These are phyloP conservation scores for Mesoclemmys tuberculata DNA, from an alignment of 2,113 vertebrate species.

Conservation along the genomic window DNA sequence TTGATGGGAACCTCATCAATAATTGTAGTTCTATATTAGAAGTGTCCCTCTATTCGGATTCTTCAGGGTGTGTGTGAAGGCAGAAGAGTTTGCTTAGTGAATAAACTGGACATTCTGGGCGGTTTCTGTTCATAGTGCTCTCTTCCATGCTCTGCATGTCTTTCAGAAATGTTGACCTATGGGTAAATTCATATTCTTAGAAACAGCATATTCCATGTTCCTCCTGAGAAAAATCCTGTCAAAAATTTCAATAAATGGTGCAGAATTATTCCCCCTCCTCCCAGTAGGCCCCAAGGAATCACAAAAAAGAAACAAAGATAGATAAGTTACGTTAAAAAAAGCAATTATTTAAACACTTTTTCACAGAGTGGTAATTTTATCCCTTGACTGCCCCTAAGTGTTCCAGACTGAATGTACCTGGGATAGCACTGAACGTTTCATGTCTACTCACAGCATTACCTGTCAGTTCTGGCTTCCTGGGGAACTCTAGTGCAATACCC, in stretches of 20 bases:
- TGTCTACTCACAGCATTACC: not conserved
- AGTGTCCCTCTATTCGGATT: not conserved
- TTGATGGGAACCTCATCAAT: not conserved
- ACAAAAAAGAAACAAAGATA: conserved; percentile 53
- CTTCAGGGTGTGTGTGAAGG: not conserved
- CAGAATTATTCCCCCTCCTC: conserved; percentile 31
- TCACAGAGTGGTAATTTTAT: conserved; percentile 44
- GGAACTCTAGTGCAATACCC: no score
- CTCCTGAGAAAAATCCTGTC: conserved; percentile 49
- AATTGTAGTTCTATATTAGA: not conserved
- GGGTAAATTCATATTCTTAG: not conserved
- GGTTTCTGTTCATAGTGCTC: not conserved
- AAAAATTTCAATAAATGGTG: conserved; percentile 51
- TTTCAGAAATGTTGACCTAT: conserved; percentile 29
- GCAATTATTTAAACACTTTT: conserved; percentile 31
- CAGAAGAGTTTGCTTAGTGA: conserved; percentile 12
- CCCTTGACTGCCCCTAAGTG: conserved; percentile 35
- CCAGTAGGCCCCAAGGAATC: conserved; percentile 46
- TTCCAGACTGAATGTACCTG: conserved; percentile 47
- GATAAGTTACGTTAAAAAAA: conserved; percentile 22
- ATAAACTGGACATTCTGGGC: not conserved
- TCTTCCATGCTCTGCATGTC: not conserved
- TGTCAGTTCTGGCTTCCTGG: no score
- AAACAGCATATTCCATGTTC: conserved; percentile 11
- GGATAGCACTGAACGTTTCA: conserved; percentile 49